Base-by-base conservation (phyloP, 2,888 invertebrate genomes). In the Drosophila pseudotalamancana region DNA sequence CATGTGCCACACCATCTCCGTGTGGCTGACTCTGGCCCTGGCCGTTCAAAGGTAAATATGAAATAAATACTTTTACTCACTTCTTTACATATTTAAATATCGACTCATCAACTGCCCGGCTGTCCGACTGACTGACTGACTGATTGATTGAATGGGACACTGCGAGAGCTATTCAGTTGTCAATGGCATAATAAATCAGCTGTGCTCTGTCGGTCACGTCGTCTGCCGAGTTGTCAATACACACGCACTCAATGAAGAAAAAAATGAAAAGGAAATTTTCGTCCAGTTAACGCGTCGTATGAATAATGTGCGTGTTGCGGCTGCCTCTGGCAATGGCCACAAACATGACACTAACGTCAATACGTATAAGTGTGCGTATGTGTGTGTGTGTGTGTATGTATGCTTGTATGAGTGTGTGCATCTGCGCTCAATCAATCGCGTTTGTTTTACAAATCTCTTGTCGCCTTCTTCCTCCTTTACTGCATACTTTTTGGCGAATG, bases 1-100 rank as follows among this genome's bases (percentile, higher is more conserved):
- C 18, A 94, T 97, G 92, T 98, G 97, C 91, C 98, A 98, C 92
- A 97, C 98, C 4, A 97, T 97, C 4, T 97, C 97, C 77, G 97
- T 98, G 67, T 98, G 98, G 98, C 92, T 98, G 80, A 98, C 98
- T 0, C 92, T 98, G 73, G 96, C 97, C 0, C 92, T 98, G 65
- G 98, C 98, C 0, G 95, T 96, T 14, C 98, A 98, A 92, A 93
- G 98, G 88, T 92, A 84, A 79, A 87, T 85, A 70, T 63, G 32
- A 31, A 74, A 71, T 55, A 63, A 56, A 34, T 45, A 48, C 63
- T 50, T 37, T 29, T 12, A 11, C 43, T 35, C 29, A 9, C 50
- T 42, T 29, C 9, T 25, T 39, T 12, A 16, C 50, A 50, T 29
- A 9, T 25, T 39, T 12, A 16, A 31, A 18, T 61, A 27, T 27